Evolutionary conservation across 2,797 vertebrate species (phyloP), one percentile per base, ranked within the genome.

Genomic region (Neopelma chrysocephalum): DNA sequence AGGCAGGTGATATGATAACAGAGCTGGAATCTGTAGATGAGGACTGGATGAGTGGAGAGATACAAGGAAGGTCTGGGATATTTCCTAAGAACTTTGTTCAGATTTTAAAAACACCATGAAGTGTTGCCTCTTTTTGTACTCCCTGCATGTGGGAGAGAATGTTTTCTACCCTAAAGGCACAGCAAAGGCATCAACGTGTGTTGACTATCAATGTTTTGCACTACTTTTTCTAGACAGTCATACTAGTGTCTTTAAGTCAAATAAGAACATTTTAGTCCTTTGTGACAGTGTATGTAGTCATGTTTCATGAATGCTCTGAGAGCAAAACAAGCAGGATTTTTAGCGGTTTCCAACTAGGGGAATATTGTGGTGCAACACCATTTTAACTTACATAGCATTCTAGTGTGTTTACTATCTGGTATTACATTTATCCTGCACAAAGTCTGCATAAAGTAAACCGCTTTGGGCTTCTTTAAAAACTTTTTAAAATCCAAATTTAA

Each of bases 31-130:
- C 98, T 14, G 66, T 99, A 17, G 98, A 99, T 36, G 95, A 98
- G 5, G 99, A 99, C 89, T 99, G 99, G 99, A 98, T 99, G 98
- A 97, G 98, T 47, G 99, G 98, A 81, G 98, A 99, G 36, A 93
- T 99, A 60, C 96, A 97, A 89, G 99, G 98, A 18, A 98, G 96
- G 89, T 97, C 97, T 64, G 99, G 98, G 56, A 97, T 99, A 81
- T 99, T 99, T 91, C 99, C 99, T 62, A 99, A 98, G 97, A 99
- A 98, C 97, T 99, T 99, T 43, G 95, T 99, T 47, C 97, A 98
- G 94, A 94, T 98, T 72, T 96, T 98, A 84, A 95, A 95, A 92
- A 89, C 91, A 47, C 94, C 96, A 16, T 98, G 91, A 97, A 91
- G 68, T 42, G 76, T 96, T 85, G 92, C 87, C 76, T 82, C 70